phyloP scores from a whole-genome alignment of 2,888 invertebrate species.

The Embidobia sp. region DNA sequence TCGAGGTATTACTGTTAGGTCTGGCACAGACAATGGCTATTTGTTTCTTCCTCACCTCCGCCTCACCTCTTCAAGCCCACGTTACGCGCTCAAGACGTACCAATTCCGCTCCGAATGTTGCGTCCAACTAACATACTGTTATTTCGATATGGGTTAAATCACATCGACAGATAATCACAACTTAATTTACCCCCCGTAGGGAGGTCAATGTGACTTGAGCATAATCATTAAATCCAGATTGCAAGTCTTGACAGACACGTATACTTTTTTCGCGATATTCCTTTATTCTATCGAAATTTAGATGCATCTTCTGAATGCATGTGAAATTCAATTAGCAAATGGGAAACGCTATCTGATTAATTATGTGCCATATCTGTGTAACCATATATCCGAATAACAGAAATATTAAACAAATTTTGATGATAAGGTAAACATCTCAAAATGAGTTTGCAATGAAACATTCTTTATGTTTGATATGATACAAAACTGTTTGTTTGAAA shows the following conservation, averaged over 20 bases:
- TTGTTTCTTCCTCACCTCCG: conserved; percentile 78
- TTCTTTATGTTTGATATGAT: no score
- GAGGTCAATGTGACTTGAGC: conserved; percentile 65
- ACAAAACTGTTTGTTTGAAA: no score
- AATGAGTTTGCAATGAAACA: no score
- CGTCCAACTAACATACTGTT: conserved; percentile 47
- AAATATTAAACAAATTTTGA: no score
- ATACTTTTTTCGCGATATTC: conserved; percentile 41
- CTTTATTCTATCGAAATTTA: conserved; percentile 50
- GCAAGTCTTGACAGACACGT: conserved; percentile 46
- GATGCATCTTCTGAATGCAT: conserved; percentile 28
- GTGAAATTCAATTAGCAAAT: conserved; percentile 39
- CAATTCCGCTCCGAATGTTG: conserved; percentile 40
- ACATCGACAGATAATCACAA: conserved; percentile 81
- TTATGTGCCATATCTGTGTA: no score
- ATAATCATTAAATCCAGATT: conserved; percentile 56
- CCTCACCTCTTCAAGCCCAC: conserved; percentile 40
- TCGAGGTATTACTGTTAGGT: conserved; percentile 77
- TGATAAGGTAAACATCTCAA: no score
- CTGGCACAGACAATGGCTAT: conserved; percentile 80
- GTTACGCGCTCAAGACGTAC: conserved; percentile 59
- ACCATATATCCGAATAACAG: no score
- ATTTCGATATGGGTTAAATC: conserved; percentile 76
- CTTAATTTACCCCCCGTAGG: conserved; percentile 81
- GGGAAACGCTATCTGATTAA: no score